Evolutionary conservation across 2,113 vertebrate genomes (phyloP).

Genomic region (Tichodroma muraria): DNA sequence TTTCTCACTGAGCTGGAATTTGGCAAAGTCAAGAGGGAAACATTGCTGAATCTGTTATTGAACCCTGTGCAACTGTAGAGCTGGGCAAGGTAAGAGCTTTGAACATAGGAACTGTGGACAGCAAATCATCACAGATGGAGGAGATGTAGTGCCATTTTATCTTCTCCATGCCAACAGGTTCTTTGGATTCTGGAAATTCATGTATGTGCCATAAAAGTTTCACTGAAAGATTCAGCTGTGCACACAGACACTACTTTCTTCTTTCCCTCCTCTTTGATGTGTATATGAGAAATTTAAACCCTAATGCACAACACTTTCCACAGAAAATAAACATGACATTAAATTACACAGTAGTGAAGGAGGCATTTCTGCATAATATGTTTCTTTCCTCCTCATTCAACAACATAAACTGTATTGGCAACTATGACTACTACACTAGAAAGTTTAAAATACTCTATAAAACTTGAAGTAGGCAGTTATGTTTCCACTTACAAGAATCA

Average conservation of each 20-base stretch:
- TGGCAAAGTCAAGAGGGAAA: not conserved
- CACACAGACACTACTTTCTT: not conserved
- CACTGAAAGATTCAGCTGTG: not conserved
- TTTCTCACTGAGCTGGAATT: not conserved
- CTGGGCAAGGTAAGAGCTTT: not conserved
- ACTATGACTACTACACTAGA: not conserved
- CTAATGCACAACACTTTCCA: not conserved
- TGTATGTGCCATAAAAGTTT: not conserved
- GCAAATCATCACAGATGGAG: not conserved
- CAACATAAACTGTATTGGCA: not conserved
- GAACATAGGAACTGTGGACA: not conserved
- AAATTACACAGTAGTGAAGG: not conserved
- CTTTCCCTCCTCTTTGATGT: not conserved
- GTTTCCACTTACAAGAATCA: not conserved
- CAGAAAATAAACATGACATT: not conserved
- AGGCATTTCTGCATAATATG: not conserved
- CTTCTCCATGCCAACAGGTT: not conserved
- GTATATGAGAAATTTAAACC: not conserved
- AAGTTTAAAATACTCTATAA: not conserved
- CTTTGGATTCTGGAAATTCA: not conserved
- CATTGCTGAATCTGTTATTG: not conserved
- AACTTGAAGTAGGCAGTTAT: not conserved
- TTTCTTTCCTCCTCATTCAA: not conserved
- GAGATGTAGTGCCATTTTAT: not conserved
- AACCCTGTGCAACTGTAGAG: not conserved